These are phyloP conservation scores for Panagrolaimus sp. DNA, from an alignment of 1,140 invertebrate genomes.

Conservation along the genomic window DNA sequence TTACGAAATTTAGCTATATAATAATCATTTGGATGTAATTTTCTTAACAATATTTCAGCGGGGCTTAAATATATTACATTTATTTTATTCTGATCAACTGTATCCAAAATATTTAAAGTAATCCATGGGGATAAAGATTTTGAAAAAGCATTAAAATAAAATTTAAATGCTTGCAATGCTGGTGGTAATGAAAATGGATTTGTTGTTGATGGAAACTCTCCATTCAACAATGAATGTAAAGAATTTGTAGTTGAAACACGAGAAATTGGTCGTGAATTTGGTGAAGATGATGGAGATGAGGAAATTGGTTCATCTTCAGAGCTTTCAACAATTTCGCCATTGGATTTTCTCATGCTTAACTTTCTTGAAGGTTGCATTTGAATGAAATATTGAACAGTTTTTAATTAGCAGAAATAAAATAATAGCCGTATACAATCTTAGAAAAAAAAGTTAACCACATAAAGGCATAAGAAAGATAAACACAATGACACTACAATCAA, in stretches of 20 bases:
- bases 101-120: background rate
- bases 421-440: no score
- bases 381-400: no score
- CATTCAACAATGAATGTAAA: background rate
- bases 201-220: background rate
- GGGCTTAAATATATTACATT: background rate
- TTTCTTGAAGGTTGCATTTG: background rate
- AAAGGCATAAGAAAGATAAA: no score
- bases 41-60: background rate
- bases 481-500: no score
- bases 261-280: background rate
- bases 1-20: background rate
- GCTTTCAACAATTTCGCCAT: background rate
- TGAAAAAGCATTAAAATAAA: background rate
- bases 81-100: no score
- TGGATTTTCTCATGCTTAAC: slow-evolving; percentile 2
- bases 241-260: background rate
- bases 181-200: background rate
- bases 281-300: background rate
- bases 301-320: background rate
- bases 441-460: no score
- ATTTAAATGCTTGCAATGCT: background rate
- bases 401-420: no score
- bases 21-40: background rate
- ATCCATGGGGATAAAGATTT: background rate